Percentiles rank a stretch among this genome's conserved stretches.
phyloP scores from a whole-genome alignment of 2,888 invertebrate genomes.

The Nemoura dubitans region DNA sequence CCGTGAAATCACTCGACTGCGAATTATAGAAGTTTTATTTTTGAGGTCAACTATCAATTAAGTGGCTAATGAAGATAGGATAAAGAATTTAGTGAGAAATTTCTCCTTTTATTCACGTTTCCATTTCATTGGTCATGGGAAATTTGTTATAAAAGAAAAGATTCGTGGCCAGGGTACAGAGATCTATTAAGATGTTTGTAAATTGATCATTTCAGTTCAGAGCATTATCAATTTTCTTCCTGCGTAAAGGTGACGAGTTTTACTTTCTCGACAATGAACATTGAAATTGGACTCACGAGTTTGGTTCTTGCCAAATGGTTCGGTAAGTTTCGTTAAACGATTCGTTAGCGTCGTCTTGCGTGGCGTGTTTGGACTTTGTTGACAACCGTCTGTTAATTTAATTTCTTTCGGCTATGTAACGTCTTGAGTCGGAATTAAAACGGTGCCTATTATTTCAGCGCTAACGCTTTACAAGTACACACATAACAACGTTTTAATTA shows the following conservation, averaged over 20 bases:
- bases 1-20: neutral
- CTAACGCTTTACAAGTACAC: too few species aligned
- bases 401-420: neutral
- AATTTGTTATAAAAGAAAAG: neutral
- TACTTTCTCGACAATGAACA: neutral
- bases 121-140: neutral
- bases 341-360: neutral
- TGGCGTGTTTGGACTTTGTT: neutral
- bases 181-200: neutral
- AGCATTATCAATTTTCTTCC: neutral
- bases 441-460: too few species aligned
- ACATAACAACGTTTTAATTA: too few species aligned
- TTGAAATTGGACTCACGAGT: neutral
- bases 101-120: neutral
- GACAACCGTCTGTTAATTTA: neutral
- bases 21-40: neutral
- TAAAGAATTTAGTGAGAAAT: neutral
- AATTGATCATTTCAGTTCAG: neutral
- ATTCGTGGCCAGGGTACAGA: neutral
- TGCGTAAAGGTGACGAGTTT: neutral
- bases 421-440: too few species aligned
- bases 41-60: neutral
- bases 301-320: too few species aligned
- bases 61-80: neutral
- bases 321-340: too few species aligned